Evolutionary conservation across 1,140 invertebrate genomes (phyloP).

Genomic region (Neomicropteryx cornuta): DNA sequence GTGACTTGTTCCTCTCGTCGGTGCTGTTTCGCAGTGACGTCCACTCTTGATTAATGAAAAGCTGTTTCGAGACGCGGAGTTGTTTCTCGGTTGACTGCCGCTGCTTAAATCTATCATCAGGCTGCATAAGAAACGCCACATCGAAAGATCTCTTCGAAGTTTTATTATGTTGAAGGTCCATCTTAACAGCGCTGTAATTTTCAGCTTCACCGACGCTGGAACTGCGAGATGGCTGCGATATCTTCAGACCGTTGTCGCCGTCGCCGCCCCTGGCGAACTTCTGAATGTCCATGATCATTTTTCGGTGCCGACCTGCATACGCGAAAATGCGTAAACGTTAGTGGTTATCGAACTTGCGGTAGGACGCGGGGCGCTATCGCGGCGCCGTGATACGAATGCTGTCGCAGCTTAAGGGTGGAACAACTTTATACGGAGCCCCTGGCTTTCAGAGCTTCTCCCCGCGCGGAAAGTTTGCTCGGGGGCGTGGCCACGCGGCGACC

Average conservation of each 20-base stretch:
- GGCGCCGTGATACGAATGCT: slow-evolving; percentile 29
- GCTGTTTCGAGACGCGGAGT: slow-evolving; percentile 39
- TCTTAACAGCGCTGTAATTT: slow-evolving; percentile 27
- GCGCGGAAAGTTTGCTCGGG: slow-evolving; percentile 25
- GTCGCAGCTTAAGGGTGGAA: slow-evolving; percentile 30
- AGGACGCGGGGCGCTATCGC: slow-evolving; percentile 29
- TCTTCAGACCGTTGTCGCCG: slow-evolving; percentile 34
- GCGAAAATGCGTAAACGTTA: slow-evolving; percentile 28
- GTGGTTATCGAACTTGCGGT: too few relatives aligned
- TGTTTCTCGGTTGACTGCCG: slow-evolving; percentile 54
- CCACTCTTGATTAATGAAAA: slow-evolving; percentile 34
- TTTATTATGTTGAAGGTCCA: slow-evolving; percentile 25
- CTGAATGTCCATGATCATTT: slow-evolving; percentile 44
- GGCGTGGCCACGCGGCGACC: slow-evolving; percentile 25
- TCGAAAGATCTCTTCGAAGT: slow-evolving; percentile 69
- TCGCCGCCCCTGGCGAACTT: slow-evolving; percentile 35
- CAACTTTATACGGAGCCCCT: slow-evolving; percentile 32
- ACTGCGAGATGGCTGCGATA: slow-evolving; percentile 19
- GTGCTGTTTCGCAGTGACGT: slow-evolving; percentile 23
- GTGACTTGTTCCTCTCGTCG: slow-evolving; percentile 31
- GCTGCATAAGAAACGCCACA: slow-evolving; percentile 77
- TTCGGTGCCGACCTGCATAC: slow-evolving; percentile 13
- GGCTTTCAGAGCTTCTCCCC: slow-evolving; percentile 33
- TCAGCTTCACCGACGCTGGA: slow-evolving; percentile 9
- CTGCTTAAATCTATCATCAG: slow-evolving; percentile 64